Base-by-base conservation (phyloP, 2,113 vertebrate genomes). In the Delphinus delphis region DNA sequence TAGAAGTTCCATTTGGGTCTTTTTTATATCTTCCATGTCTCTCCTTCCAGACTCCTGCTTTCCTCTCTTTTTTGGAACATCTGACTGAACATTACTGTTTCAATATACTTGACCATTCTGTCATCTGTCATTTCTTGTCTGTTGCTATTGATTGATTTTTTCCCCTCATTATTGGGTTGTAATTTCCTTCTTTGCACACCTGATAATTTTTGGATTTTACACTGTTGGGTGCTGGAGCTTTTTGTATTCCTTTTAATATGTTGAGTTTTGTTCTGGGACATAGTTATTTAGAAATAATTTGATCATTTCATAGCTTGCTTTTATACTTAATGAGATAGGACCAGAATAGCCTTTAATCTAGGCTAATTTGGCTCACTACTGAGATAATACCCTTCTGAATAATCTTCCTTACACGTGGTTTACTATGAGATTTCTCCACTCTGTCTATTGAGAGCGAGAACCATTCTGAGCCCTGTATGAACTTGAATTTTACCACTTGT, bases 241-340 rank as follows among this genome's bases (percentile, higher is more conserved):
- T 38, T 65, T 77, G 18, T 84, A 77, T 88, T 93, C 31, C 28
- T 96, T 91, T 93, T 84, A 94, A 33, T 70, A 84, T 74, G 23
- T 90, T 86, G 71, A 92, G 28, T 8, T 93, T 88, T 96, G 41
- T 84, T 71, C 71, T 47, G 44, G 36, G 47, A 70, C 13, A 62
- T 77, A 74, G 36, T 81, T 63, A 65, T 60, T 93, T 80, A 81
- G 33, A 90, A 87, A 47, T 60, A 71, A 31, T 82, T 74, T 77
- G 68, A 76, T 67, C n/a, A 6, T 77, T 93, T 63, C 14, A 47
- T 44, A 86, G 86, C n/a, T 90, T 94, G 41, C 53, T 79, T 94
- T 84, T 73, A 83, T 38, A 33, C 31, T 67, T 83, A 84, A 41
- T 79, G 70, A 96, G 70, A 8, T 63, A 55, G 53, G 36, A 83